A percentile compares a stretch with the other conserved stretches of the same genome.
phyloP scores from a whole-genome alignment of 2,888 invertebrate genomes.

The Dioctria rufipes region DNA sequence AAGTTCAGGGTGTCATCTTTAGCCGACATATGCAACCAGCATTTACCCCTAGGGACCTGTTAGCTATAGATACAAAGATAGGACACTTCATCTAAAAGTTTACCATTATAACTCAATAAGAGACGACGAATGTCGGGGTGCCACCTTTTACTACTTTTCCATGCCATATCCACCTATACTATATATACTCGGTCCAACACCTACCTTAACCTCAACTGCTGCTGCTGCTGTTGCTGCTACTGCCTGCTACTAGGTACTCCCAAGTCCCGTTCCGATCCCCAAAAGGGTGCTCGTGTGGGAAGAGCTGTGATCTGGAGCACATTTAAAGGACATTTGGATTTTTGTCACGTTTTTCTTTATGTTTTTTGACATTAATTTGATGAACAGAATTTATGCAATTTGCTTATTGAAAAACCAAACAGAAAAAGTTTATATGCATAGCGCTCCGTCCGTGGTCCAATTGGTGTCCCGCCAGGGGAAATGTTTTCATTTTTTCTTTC shows the following conservation, averaged over 20 bases:
- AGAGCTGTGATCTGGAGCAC: constrained; percentile 58
- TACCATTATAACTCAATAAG: constrained; percentile 57
- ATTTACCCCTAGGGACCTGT: constrained; percentile 18
- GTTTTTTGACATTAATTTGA: constrained; percentile 64
- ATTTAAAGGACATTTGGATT: constrained; percentile 62
- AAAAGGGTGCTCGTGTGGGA: constrained; percentile 38
- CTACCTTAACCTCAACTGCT: background rate
- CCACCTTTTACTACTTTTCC: constrained; percentile 21
- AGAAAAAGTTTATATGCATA: constrained; percentile 49
- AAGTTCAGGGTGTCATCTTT: constrained; percentile 18
- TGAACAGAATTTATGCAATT: constrained; percentile 64
- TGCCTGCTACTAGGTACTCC: background rate
- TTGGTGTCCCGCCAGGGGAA: constrained; percentile 52
- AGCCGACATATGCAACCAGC: constrained; percentile 49
- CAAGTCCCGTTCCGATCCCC: constrained; percentile 29
- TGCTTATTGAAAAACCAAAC: constrained; percentile 63
- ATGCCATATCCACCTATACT: constrained; percentile 20
- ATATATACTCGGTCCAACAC: background rate
- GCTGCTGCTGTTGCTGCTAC: background rate
- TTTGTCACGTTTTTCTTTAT: constrained; percentile 63
- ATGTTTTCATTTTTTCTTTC: constrained; percentile 17
- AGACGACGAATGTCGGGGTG: constrained; percentile 55
- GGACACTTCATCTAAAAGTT: constrained; percentile 56
- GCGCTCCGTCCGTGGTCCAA: constrained; percentile 36
- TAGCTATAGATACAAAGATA: constrained; percentile 38